Base-by-base conservation (phyloP, 1,140 invertebrate species). In the Rhopalosiphum maidis region DNA sequence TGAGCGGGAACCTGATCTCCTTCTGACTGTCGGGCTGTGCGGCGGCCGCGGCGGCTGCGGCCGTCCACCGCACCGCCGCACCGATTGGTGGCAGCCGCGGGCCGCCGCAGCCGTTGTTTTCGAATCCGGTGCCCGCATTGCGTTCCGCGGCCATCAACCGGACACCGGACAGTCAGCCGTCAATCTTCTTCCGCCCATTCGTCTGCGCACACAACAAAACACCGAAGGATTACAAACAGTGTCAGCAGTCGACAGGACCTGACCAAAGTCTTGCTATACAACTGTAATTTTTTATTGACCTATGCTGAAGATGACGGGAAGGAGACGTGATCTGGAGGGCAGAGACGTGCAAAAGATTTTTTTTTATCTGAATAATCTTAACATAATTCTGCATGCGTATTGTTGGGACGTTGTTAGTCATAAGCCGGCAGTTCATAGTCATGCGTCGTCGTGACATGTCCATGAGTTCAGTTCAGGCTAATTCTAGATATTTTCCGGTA, bases 1-100 rank as follows among this genome's bases (percentile, higher is more conserved):
- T 94, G 91, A 95, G 96, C 96, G 96, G 96, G 95, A 94, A 94
- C 46, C 93, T 68, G 77, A 82, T 46, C 35, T 90, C 77, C 48
- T 54, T 88, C 87, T 48, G 82, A 35, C 90, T 43, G 83, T 60
- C 90, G 18, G 55, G 90, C 46, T 54, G 60, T 22, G 88, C 88
- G 35, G 55, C 55, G 37, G 90, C 91, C 43, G 60, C 55, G 85
- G 90, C 90, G 48, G 90, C 91, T 35, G 91, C 92, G 22, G 91
- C 87, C 30, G 68, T 93, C 91, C 87, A 94, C 43, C 83, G 90
- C 25, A 87, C 82, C 37, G 83, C 82, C 83, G 91, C 88, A 25
- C 91, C 91, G 83, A 86, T 82, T 21, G 90, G 93, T 41, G 85
- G 90, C 25, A 86, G 55, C 25, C 90, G 41, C 22, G 60, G 55